Evolutionary conservation across 2,888 invertebrate genomes (phyloP).

Genomic region (Mythimna lalbum): DNA sequence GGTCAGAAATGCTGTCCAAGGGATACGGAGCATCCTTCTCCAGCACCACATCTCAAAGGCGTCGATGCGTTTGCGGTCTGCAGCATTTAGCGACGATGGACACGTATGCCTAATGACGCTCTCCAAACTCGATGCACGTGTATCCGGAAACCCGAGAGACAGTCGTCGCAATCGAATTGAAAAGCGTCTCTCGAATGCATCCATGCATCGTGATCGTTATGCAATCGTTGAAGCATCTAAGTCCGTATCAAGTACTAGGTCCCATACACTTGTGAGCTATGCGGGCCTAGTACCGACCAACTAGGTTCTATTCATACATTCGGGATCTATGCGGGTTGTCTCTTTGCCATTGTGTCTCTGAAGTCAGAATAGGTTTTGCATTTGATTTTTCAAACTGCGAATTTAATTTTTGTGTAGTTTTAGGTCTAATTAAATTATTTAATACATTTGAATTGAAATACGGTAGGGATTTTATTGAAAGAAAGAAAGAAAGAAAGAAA

Average conservation of each 20-base stretch:
- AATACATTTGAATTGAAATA: too few species aligned
- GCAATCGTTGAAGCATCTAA: constrained; percentile 38
- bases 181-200: constrained; percentile 61
- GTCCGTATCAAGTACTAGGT: neutral
- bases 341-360: neutral
- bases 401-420: too few species aligned
- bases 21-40: too few species aligned
- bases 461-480: too few species aligned
- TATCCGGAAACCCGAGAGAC: constrained; percentile 57
- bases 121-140: constrained; percentile 1
- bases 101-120: constrained; percentile 28
- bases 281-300: neutral
- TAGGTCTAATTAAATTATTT: too few species aligned
- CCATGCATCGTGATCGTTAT: constrained; percentile 63
- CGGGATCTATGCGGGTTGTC: neutral
- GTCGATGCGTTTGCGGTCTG: too few species aligned
- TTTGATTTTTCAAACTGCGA: too few species aligned
- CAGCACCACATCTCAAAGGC: too few species aligned
- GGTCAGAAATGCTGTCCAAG: too few species aligned
- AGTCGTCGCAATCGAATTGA: constrained; percentile 66
- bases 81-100: too few species aligned
- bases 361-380: too few species aligned
- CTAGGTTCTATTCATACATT: constrained; percentile 28
- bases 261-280: neutral
- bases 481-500: too few species aligned